A percentile compares a stretch with the other conserved stretches of the same genome.
Conservation (phyloP, 2,797 vertebrate genomes). For the Fundulus diaphanus region DNA sequence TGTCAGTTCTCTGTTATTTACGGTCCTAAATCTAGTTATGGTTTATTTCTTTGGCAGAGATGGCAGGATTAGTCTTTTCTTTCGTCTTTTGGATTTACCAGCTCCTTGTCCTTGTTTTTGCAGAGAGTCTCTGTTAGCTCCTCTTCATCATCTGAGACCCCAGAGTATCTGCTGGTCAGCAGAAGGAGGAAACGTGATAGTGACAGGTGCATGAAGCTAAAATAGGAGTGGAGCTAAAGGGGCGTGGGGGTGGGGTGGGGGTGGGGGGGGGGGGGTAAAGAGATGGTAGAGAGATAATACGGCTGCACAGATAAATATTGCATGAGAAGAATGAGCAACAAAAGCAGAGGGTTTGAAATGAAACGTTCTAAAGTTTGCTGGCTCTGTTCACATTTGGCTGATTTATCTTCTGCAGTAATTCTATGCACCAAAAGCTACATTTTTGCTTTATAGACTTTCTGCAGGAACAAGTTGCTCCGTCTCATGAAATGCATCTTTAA, state of each 20-base stretch:
- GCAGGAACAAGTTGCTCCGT: neutral
- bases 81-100: slow-evolving; percentile 4
- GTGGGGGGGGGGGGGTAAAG: slow-evolving; percentile 34
- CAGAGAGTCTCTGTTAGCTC: slow-evolving; percentile 42
- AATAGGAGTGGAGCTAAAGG: slow-evolving; percentile 75
- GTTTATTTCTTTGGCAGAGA: neutral
- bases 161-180: slow-evolving; percentile 84
- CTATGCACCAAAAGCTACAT: neutral
- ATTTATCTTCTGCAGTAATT: neutral
- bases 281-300: slow-evolving; percentile 36
- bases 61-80: neutral
- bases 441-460: neutral
- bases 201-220: slow-evolving; percentile 84
- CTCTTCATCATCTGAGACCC: slow-evolving; percentile 64
- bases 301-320: slow-evolving; percentile 11
- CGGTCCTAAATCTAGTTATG: neutral
- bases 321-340: neutral
- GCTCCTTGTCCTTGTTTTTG: slow-evolving; percentile 1
- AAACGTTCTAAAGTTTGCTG: neutral
- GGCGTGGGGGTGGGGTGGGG: slow-evolving; percentile 49
- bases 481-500: neutral
- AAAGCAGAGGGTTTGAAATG: neutral
- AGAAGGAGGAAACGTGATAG: slow-evolving; percentile 82
- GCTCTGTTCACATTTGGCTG: neutral
- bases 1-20: neutral